Evolutionary conservation across 1,140 invertebrate genomes (phyloP), one percentile per base, ranked within the genome.

Genomic region (Drosophila simulans): DNA sequence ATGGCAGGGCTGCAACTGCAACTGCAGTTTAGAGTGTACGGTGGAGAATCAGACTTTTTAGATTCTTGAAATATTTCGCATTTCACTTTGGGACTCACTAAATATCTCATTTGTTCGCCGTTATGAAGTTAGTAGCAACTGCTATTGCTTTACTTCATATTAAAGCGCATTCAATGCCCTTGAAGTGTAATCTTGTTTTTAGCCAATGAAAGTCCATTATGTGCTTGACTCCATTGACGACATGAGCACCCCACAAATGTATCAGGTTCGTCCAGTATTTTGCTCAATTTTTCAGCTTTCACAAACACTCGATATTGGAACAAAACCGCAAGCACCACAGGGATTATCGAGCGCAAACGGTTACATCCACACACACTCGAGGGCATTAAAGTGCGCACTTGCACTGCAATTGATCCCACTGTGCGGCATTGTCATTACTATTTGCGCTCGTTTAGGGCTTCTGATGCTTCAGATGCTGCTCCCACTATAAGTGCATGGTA

Each of bases 351-450:
- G 8, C 13, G 7, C 12, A 48, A 13, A 22, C 10, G 11, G 12
- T 39, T 22, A 46, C 5, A 25, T 25, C 4, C 8, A 7, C 22
- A 48, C 22, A 27, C 12, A 27, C 12, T 15, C n/a, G n/a, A 11
- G 17, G 5, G 3, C 8, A 17, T 34, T 31, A 20, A 54, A 15
- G 40, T 40, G 34, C 22, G 43, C 57, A 74, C 43, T 64, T 74
- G 37, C 49, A 20, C 37, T 15, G 64, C 64, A 46, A 48, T 73
- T 49, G 58, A 63, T 53, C 72, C 70, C 81, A 84, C 64, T 82
- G 78, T 88, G 48, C 71, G 51, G 52, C 79, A 65, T 79, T 86
- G 83, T 83, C 83, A 83, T 83, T 89, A 86, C 86, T 81, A 86
- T 85, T 86, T 85, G 77, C 73, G 73, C 81, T 81, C 78, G 82